phyloP scores from a whole-genome alignment of 2,797 vertebrate genomes.

The Cossypha heuglini region DNA sequence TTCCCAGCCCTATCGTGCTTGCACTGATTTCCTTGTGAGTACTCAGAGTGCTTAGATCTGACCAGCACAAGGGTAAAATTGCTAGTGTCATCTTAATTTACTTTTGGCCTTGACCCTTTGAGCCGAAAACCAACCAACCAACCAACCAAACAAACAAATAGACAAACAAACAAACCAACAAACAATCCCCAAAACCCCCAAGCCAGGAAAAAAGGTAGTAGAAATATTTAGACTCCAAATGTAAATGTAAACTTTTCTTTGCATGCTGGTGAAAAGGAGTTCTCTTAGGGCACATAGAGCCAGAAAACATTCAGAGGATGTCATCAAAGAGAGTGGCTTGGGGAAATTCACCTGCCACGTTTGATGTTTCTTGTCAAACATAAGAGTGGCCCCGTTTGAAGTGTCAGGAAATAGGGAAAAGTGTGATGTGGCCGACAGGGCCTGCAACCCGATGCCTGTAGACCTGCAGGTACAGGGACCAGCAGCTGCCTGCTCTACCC shows the following conservation, averaged over 20 bases:
- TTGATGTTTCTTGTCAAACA: slow-evolving; percentile 36
- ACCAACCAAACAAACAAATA: background rate
- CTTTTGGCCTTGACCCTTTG: background rate
- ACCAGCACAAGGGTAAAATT: background rate
- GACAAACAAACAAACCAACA: background rate
- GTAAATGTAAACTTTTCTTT: background rate
- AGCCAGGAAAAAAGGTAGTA: background rate
- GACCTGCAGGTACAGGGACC: background rate
- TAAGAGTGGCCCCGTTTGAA: background rate
- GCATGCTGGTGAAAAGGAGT: background rate
- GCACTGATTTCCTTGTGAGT: background rate
- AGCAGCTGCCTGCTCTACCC: slow-evolving; percentile 12
- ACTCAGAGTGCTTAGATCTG: background rate
- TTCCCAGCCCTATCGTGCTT: background rate
- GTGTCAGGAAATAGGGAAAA: background rate
- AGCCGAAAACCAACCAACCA: background rate
- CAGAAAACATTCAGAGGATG: background rate
- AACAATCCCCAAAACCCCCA: rapidly evolving
- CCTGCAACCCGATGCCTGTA: background rate
- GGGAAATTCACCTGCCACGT: slow-evolving; percentile 32
- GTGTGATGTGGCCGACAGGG: background rate
- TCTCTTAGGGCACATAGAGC: background rate
- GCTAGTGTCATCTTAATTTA: background rate
- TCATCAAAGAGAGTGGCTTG: slow-evolving; percentile 35
- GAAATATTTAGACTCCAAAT: background rate